These are phyloP conservation scores for Atherix ibis DNA, from an alignment of 2,888 invertebrate genomes.

Conservation along the genomic window DNA sequence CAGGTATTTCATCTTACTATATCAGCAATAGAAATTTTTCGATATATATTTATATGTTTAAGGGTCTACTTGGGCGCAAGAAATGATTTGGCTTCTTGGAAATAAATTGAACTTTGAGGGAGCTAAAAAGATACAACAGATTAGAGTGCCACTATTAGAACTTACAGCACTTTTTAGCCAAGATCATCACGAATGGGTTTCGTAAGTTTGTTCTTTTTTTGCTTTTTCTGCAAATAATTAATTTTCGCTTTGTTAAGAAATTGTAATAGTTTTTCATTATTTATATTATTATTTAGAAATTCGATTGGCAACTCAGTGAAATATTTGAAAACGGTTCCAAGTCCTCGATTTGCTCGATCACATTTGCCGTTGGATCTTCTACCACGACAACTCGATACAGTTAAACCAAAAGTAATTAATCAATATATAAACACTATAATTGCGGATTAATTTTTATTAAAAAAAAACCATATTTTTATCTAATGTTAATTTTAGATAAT, in stretches of 20 bases:
- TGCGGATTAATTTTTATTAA: no score
- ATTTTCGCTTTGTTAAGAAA: no score
- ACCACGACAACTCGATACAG: conserved; percentile 44
- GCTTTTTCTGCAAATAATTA: no score
- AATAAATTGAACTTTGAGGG: conserved; percentile 63
- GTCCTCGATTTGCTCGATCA: conserved; percentile 58
- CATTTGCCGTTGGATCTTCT: conserved; percentile 58
- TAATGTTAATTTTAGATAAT: no score
- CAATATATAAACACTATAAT: not conserved
- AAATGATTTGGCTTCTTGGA: conserved; percentile 82
- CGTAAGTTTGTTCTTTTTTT: no score
- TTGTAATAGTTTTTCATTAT: no score
- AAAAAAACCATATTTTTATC: not conserved
- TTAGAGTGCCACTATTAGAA: conserved; percentile 61
- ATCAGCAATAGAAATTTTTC: not conserved
- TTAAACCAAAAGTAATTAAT: conserved; percentile 50
- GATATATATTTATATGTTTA: not conserved
- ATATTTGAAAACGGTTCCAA: conserved; percentile 46
- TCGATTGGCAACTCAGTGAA: conserved; percentile 54
- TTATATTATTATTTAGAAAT: conserved; percentile 14
- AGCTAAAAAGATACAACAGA: conserved; percentile 39
- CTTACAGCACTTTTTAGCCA: conserved; percentile 45
- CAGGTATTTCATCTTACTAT: conserved; percentile 41
- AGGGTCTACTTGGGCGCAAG: conserved; percentile 89
- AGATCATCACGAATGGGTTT: conserved; percentile 42